Evolutionary conservation across 2,888 invertebrate species (phyloP), one percentile per base, ranked within the genome.

Genomic region (Drosophila prostipennis): DNA sequence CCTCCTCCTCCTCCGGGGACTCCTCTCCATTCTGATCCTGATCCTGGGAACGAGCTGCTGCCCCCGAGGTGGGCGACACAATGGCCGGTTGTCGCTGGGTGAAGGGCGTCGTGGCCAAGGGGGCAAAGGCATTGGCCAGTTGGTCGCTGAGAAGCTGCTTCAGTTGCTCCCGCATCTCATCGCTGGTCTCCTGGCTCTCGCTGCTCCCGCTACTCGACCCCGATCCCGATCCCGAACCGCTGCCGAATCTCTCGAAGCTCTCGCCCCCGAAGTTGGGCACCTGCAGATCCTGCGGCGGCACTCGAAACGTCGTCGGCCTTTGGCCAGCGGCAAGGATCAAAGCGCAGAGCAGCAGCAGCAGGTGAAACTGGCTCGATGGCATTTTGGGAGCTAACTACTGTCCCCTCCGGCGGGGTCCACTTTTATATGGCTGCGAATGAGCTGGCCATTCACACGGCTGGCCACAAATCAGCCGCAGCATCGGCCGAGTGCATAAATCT

Each of bases 221-320:
- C 16, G 29, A 11, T 16, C 10, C 7, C 11, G 11, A 1, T 1
- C 8, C 26, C 6, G 49, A 8, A 13, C 34, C 11, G 1, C 29
- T 10, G 8, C 4, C 79, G n/a, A 86, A 74, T 23, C 54, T 54
- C 56, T 82, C 82, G 45, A 86, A 82, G 49, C 82, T 87, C 40
- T 82, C 87, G 32, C 67, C 79, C 40, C 67, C 63, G 0, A 65
- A 39, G n/a, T 57, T 70, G 8, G 81, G 87, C 8, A 74, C 67
- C 72, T 74, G 45, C 34, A 81, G 64, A 16, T 52, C 71, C 5
- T 59, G 60, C 6, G 46, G 52, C 6, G 86, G 36, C 53, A 53
- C 67, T 6, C 43, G 32, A 11, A 19, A 29, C 14, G 64, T 37
- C 1, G 49, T 37, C 1, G 49, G 48, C 56, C 55, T 40, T 29